Evolutionary conservation across 2,113 vertebrate genomes (phyloP), one percentile per base, ranked within the genome.

Genomic region (Etheostoma spectabile): DNA sequence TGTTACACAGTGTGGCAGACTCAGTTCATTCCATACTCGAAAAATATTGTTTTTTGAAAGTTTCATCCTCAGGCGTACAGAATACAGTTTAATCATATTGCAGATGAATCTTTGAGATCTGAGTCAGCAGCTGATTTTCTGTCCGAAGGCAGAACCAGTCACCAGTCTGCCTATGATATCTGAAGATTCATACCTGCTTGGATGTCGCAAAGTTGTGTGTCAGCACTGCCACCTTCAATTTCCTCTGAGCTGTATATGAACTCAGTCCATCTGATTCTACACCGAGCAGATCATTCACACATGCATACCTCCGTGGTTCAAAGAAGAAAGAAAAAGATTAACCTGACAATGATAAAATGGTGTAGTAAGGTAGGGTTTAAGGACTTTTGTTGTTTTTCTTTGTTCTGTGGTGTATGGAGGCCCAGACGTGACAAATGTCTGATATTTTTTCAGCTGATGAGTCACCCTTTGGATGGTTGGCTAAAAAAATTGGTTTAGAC

Each of bases 171-270:
- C 33, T 55, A 18, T 52, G 65, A 70, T 63, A 61, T 64, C 80
- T 38, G 52, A 49, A 59, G 66, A 76, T 77, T 57, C 72, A 68
- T 53, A 56, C 35, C 70, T 61, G 30, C 59, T 59, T n/a, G 15
- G 5, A 59, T 59, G 55, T 77, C 61, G 45, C 52, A 48, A 79
- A 69, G 65, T 60, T 60, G 46, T 45, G 49, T 57, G 49, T 57
- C 80, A 72, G 76, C 71, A 56, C 27, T 70, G 35, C 60, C 60
- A 51, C 56, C 61, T 84, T 83, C 80, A 83, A 79, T 84, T 80
- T 77, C 52, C 69, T 68, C 49, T 64, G 27, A 63, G 55, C 42
- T 45, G 63, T 49, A 77, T 77, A 81, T 77, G 63, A 81, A 51
- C 42, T 48, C 6, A 72, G 42, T 22, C 53, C 65, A 65, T 80